phyloP scores from a whole-genome alignment of 2,797 vertebrate genomes.

The Knipowitschia caucasica region DNA sequence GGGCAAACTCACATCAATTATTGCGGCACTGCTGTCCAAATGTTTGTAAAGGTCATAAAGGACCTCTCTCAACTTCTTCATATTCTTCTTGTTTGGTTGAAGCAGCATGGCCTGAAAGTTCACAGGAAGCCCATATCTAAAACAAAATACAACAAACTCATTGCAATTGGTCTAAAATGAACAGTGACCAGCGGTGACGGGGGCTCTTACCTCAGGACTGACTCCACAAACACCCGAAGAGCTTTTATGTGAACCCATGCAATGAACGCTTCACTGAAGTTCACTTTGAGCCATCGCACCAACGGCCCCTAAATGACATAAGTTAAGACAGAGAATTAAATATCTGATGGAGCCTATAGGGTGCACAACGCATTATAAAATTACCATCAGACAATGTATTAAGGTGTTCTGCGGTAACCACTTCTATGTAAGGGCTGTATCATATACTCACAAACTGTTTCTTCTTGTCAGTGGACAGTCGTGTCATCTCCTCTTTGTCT shows the following conservation, averaged over 20 bases:
- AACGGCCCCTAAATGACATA: slow-evolving; percentile 84
- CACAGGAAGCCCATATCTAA: slow-evolving; percentile 94
- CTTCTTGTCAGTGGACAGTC: slow-evolving; percentile 97
- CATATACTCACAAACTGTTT: slow-evolving; percentile 90
- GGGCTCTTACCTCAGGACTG: slow-evolving; percentile 90
- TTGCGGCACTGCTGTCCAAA: slow-evolving; percentile 92
- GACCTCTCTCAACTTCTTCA: slow-evolving; percentile 97
- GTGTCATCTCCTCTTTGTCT: slow-evolving; percentile 98
- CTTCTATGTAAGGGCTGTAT: not conserved
- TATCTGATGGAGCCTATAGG: not conserved
- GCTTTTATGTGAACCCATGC: slow-evolving; percentile 99
- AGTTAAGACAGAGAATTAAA: not conserved
- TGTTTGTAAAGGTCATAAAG: slow-evolving; percentile 92
- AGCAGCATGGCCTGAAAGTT: slow-evolving; percentile 99
- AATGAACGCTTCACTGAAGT: slow-evolving; percentile 99
- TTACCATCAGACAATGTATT: not conserved
- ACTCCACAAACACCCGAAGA: slow-evolving; percentile 95
- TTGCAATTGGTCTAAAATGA: not conserved
- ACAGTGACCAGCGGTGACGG: not conserved
- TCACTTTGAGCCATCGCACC: slow-evolving; percentile 98
- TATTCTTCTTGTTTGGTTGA: slow-evolving; percentile 95
- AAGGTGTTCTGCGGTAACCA: not conserved
- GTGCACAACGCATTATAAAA: not conserved
- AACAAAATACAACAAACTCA: slow-evolving; percentile 20
- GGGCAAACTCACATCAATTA: slow-evolving; percentile 87